These are phyloP conservation scores for Caiman crocodilus DNA, from an alignment of 2,797 vertebrate species.

Conservation along the genomic window DNA sequence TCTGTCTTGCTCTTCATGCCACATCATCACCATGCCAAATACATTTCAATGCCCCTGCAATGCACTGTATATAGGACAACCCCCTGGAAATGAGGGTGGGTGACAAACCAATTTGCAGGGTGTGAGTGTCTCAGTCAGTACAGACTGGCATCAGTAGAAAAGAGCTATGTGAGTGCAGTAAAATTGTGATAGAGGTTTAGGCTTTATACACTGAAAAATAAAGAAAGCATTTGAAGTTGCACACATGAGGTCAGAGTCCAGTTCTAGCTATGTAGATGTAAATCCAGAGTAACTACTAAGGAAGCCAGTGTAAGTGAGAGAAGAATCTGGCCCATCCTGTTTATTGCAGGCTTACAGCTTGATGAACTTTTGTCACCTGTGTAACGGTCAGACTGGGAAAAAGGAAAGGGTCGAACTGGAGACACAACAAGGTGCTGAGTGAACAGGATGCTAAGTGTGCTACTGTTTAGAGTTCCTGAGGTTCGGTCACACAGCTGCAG, in stretches of 20 bases:
- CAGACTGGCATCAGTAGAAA: neutral
- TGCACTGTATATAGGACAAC: neutral
- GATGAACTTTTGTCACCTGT: neutral
- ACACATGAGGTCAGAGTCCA: rapidly evolving
- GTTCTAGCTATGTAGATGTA: rapidly evolving
- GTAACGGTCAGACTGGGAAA: rapidly evolving
- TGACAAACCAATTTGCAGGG: neutral
- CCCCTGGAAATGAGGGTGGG: neutral
- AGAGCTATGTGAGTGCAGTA: neutral
- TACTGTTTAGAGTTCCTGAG: rapidly evolving
- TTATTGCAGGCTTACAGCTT: neutral
- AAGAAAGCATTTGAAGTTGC: neutral
- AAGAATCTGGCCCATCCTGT: rapidly evolving
- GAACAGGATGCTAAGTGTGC: neutral
- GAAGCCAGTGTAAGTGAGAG: neutral
- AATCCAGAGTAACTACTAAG: neutral
- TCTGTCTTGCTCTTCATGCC: neutral
- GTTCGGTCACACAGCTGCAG: neutral
- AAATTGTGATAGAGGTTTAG: neutral
- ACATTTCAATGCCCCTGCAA: neutral
- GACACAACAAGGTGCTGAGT: rapidly evolving
- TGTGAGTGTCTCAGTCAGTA: neutral
- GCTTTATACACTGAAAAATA: neutral
- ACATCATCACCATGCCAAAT: neutral
- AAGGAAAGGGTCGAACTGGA: neutral